These are phyloP conservation scores for Xenopus laevis DNA, from an alignment of 2,113 vertebrate genomes.

Conservation along the genomic window DNA sequence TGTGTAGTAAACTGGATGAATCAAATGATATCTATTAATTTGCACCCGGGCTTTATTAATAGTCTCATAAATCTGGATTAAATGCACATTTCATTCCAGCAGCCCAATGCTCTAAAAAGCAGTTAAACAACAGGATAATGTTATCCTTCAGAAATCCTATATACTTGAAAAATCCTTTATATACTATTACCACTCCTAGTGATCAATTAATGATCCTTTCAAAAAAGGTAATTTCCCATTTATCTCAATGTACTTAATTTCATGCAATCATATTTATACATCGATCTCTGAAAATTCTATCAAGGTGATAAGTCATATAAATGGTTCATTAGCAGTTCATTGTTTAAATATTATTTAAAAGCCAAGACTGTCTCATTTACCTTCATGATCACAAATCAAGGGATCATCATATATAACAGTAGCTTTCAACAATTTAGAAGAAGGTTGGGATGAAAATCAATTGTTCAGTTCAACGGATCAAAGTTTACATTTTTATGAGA, in stretches of 20 bases:
- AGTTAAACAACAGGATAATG: conserved; percentile 28
- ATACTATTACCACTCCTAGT: conserved; percentile 35
- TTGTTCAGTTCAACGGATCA: conserved; percentile 3
- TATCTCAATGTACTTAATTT: conserved; percentile 44
- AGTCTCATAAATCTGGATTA: conserved; percentile 32
- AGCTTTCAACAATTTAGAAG: background rate
- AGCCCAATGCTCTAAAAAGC: conserved; percentile 13
- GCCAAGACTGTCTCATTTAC: conserved; percentile 34
- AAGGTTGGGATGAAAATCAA: conserved; percentile 19
- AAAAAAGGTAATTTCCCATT: conserved; percentile 34
- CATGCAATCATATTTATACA: conserved; percentile 23
- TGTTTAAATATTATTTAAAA: conserved; percentile 40
- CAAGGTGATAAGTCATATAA: conserved; percentile 29
- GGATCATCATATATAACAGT: conserved; percentile 27
- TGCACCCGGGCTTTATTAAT: background rate
- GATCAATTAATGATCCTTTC: conserved; percentile 37
- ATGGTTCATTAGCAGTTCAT: conserved; percentile 35
- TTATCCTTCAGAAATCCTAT: conserved; percentile 26
- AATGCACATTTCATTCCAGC: conserved; percentile 22
- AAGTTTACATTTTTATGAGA: conserved; percentile 12
- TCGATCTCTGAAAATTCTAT: conserved; percentile 34
- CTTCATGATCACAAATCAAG: conserved; percentile 37
- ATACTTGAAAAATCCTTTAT: conserved; percentile 27
- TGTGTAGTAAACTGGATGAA: background rate
- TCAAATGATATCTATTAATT: conserved; percentile 5